phyloP scores from a whole-genome alignment of 2,888 invertebrate species.

The Pseudeuparius sepicola region DNA sequence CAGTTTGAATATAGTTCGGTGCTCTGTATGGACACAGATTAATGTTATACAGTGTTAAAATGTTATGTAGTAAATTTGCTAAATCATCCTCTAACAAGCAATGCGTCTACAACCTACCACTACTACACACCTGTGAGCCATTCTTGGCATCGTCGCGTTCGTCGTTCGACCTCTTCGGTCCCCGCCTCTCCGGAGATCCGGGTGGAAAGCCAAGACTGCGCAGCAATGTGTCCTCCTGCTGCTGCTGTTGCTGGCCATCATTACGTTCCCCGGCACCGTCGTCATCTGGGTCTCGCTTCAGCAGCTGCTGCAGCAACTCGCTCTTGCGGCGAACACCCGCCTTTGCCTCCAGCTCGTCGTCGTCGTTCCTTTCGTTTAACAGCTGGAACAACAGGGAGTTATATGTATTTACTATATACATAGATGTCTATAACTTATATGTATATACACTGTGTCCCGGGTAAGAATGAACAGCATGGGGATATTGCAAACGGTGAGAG shows the following conservation, averaged over 20 bases:
- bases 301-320: constrained; percentile 50
- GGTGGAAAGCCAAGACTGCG: constrained; percentile 49
- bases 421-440: too few relatives aligned
- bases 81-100: too few relatives aligned
- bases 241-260: constrained; percentile 33
- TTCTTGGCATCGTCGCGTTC: too few relatives aligned
- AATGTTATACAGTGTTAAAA: too few relatives aligned
- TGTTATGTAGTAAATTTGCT: too few relatives aligned
- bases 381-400: constrained; percentile 48
- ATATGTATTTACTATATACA: too few relatives aligned
- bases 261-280: constrained; percentile 37
- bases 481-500: too few relatives aligned
- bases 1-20: too few relatives aligned
- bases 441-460: too few relatives aligned
- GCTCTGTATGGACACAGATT: too few relatives aligned
- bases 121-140: constrained; percentile 33
- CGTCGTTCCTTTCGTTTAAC: constrained; percentile 73
- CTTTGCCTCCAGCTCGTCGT: constrained; percentile 61
- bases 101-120: too few relatives aligned
- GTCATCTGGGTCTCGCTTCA: constrained; percentile 40
- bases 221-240: constrained; percentile 46
- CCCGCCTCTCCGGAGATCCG: constrained; percentile 43
- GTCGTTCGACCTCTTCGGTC: constrained; percentile 53
- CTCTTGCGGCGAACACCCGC: constrained; percentile 49
- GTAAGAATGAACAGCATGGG: too few relatives aligned